These are phyloP conservation scores for Lipotes vexillifer DNA, from an alignment of 2,113 vertebrate genomes.

Conservation along the genomic window DNA sequence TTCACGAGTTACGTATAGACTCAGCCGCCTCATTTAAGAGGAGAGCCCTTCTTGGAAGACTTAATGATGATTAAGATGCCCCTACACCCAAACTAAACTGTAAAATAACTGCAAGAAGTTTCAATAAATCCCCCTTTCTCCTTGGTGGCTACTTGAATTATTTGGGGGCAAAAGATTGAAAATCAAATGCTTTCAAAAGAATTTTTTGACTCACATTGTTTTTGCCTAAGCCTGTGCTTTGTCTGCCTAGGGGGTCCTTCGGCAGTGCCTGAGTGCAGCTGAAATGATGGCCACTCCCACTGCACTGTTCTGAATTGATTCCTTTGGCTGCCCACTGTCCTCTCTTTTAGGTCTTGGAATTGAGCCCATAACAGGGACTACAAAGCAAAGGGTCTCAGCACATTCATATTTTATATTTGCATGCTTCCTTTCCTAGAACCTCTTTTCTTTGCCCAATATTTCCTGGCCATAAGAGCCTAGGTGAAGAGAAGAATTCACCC, in stretches of 20 bases:
- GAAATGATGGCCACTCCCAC: too few species aligned
- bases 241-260: rapidly evolving
- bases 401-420: neutral
- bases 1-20: neutral
- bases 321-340: too few species aligned
- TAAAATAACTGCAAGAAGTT: neutral
- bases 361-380: neutral
- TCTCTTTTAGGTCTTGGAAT: neutral
- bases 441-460: neutral
- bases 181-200: neutral
- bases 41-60: neutral
- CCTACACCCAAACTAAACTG: neutral
- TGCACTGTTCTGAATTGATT: neutral
- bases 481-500: neutral
- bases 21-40: neutral
- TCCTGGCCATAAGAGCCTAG: neutral
- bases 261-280: neutral
- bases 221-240: neutral
- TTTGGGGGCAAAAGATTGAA: neutral
- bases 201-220: neutral
- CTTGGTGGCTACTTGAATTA: neutral
- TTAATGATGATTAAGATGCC: neutral
- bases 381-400: neutral
- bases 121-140: neutral
- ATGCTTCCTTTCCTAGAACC: neutral